Base-by-base conservation (phyloP, 2,797 vertebrate species). In the Phoeniculus purpureus region DNA sequence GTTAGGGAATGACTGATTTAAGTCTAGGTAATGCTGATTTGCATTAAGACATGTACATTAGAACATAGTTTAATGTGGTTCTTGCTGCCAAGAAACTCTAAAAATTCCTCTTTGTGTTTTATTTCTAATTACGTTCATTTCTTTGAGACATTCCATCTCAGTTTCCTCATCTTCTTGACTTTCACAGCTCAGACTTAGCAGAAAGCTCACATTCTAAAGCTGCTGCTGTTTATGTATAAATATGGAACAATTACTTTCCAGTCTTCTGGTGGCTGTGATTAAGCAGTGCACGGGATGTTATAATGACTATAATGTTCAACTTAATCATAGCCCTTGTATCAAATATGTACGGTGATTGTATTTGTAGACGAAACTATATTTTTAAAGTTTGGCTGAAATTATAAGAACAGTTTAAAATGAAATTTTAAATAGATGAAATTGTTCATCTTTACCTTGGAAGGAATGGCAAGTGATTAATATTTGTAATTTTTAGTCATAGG, bases 191-290 rank as follows among this genome's bases (percentile, higher is more conserved):
- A 73, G 66, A 81, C 17, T 71, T 85, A 80, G 47, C 16, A 68
- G 55, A 85, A 83, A 60, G 18, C 18, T 89, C n/a, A 62, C 15
- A 85, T 83, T 67, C 52, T 80, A 80, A 79, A 94, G 45, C 79
- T 88, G n/a, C 71, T 71, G n/a, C 31, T 90, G 48, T 93, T 85
- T 83, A 87, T 94, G 22, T 90, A 75, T 85, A 92, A 91, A 92
- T 87, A 88, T 25, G 19, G 66, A 90, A 89, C 43, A 84, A 85
- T 90, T 88, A 81, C 43, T 90, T 75, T 83, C n/a, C 71, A 61
- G 70, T 93, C 40, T 84, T 32, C 82, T 71, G n/a, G 48, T 94
- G 75, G 52, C 72, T 67, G 7, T 75, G 82, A 85, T 93, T 72
- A 79, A 90, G 31, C 60, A 75, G 52, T 81, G 65, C n/a, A 56